Evolutionary conservation across 2,113 vertebrate genomes (phyloP).

Genomic region (Laticauda colubrina): DNA sequence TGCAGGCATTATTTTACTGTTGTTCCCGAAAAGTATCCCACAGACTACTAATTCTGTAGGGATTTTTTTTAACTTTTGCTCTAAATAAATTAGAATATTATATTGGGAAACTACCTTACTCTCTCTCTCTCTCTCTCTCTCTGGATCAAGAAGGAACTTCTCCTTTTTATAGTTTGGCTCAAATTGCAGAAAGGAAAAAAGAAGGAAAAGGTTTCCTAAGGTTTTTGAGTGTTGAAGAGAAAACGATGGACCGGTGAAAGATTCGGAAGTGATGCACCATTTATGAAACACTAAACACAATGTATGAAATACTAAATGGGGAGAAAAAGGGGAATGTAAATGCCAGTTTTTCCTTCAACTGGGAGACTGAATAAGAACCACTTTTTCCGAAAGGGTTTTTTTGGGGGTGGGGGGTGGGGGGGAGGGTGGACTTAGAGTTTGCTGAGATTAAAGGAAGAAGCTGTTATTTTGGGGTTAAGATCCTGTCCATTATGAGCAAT

Average conservation of each 20-base stretch:
- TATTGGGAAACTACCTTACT: neutral
- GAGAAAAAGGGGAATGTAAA: neutral
- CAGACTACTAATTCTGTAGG: accelerated
- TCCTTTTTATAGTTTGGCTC: neutral
- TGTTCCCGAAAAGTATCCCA: neutral
- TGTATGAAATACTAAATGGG: neutral
- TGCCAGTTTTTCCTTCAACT: neutral
- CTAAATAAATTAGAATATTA: neutral
- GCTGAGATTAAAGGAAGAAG: neutral
- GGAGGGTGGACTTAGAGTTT: neutral
- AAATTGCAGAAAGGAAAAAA: neutral
- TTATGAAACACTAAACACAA: neutral
- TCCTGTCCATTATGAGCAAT: neutral
- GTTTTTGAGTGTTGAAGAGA: neutral
- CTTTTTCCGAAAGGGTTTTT: neutral
- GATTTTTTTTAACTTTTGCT: neutral
- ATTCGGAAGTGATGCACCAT: neutral
- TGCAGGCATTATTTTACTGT: neutral
- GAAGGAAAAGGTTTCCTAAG: neutral
- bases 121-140: neutral
- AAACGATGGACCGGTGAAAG: too few relatives aligned
- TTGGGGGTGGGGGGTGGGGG: too few relatives aligned
- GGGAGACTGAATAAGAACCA: neutral
- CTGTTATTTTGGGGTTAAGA: neutral
- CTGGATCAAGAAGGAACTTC: neutral